phyloP scores from a whole-genome alignment of 2,113 vertebrate species.

The Hymenochirus boettgeri region DNA sequence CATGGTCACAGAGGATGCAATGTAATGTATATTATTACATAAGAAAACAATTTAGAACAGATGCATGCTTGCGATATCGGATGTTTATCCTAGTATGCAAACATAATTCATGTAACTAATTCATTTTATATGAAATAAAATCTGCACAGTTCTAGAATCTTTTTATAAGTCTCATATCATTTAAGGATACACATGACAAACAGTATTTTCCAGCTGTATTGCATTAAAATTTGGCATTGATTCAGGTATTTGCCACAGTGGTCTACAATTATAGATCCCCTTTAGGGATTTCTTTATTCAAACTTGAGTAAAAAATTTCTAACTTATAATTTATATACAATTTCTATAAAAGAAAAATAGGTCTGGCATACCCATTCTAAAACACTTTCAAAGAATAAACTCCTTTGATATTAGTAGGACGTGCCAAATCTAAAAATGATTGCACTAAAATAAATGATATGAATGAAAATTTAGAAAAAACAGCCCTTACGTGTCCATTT shows the following conservation, averaged over 20 bases:
- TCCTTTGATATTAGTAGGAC: constrained; percentile 23
- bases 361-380: constrained; percentile 23
- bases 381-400: constrained; percentile 17
- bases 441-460: constrained; percentile 15
- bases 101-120: constrained; percentile 18
- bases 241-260: constrained; percentile 43
- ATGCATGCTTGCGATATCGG: too few relatives aligned
- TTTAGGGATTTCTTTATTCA: constrained; percentile 37
- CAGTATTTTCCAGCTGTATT: constrained; percentile 38
- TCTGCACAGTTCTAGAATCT: constrained; percentile 23
- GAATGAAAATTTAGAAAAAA: constrained; percentile 10
- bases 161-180: constrained; percentile 34
- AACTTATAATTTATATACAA: constrained; percentile 31
- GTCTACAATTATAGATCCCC: constrained; percentile 41
- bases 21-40: too few relatives aligned
- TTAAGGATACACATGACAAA: constrained; percentile 40
- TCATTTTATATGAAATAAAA: constrained; percentile 22
- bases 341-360: background rate
- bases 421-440: constrained; percentile 35
- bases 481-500: too few relatives aligned
- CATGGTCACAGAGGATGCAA: too few relatives aligned
- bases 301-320: constrained; percentile 30
- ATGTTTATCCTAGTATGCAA: constrained; percentile 2
- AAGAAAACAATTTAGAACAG: too few relatives aligned
- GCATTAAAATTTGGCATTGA: constrained; percentile 31